Percentiles rank a stretch among this genome's conserved stretches.
These are phyloP conservation scores for Pristionchus entomophagus DNA, from an alignment of 2,888 invertebrate genomes.

Conservation along the genomic window DNA sequence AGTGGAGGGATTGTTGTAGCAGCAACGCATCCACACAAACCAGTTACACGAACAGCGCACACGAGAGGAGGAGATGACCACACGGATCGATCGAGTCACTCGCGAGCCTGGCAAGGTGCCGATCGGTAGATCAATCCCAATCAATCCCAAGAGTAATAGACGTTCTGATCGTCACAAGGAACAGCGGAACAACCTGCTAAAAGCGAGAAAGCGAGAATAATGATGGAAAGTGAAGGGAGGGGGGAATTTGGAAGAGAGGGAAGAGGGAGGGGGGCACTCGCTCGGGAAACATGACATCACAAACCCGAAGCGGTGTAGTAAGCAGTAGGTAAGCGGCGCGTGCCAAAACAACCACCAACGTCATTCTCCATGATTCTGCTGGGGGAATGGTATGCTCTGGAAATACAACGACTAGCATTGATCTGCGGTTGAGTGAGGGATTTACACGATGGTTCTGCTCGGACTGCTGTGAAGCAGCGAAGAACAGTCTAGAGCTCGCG, in stretches of 20 bases:
- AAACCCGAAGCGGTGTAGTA: conserved; percentile 24
- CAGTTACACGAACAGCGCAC: background rate
- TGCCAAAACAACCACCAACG: background rate
- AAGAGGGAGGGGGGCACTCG: conserved; percentile 14
- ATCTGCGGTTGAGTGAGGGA: background rate
- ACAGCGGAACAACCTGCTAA: background rate
- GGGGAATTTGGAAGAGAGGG: background rate
- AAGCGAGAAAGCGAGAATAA: background rate
- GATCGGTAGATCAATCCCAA: background rate
- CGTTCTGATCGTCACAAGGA: no score
- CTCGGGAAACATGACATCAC: conserved; percentile 23
- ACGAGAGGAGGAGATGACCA: background rate
- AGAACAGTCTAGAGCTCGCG: no score
- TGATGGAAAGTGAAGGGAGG: background rate
- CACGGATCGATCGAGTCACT: background rate
- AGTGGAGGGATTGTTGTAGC: background rate
- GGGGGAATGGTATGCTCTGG: background rate
- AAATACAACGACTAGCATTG: background rate
- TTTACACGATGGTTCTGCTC: no score
- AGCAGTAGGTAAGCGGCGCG: background rate
- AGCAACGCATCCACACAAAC: background rate
- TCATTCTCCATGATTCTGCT: background rate
- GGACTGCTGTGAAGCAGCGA: no score
- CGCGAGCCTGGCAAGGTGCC: background rate
- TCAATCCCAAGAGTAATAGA: background rate